Percentiles rank a stretch among this genome's conserved stretches.
phyloP scores from a whole-genome alignment of 1,140 invertebrate genomes.

The Battus philenor region DNA sequence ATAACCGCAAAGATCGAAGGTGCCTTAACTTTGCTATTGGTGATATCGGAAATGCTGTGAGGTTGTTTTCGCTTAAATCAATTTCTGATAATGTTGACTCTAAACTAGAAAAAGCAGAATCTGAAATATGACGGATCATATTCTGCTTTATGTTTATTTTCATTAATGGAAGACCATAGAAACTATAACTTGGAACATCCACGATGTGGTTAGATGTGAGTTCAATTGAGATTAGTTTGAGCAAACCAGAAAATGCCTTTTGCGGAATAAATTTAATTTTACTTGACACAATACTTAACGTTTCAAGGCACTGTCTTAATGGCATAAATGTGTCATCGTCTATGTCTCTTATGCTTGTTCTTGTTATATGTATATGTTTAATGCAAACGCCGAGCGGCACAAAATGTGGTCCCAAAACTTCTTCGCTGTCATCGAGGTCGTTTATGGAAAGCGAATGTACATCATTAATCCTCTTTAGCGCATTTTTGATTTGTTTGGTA shows the following conservation, averaged over 20 bases:
- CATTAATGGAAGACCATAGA: conserved; percentile 87
- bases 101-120: conserved; percentile 90
- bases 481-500: conserved; percentile 59
- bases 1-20: conserved; percentile 83
- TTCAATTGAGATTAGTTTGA: conserved; percentile 84
- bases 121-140: conserved; percentile 84
- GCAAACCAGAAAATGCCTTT: conserved; percentile 84
- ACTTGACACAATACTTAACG: conserved; percentile 87
- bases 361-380: conserved; percentile 88
- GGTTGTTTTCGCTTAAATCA: conserved; percentile 90
- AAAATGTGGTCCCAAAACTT: conserved; percentile 62
- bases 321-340: conserved; percentile 84
- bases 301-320: conserved; percentile 85
- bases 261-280: conserved; percentile 88
- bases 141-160: conserved; percentile 92
- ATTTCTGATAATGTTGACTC: conserved; percentile 88
- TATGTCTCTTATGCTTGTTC: conserved; percentile 85
- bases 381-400: conserved; percentile 80
- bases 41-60: conserved; percentile 87
- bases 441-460: conserved; percentile 61
- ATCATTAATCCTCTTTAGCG: conserved; percentile 49
- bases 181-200: conserved; percentile 89
- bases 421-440: conserved; percentile 59
- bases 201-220: conserved; percentile 91
- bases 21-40: conserved; percentile 85